A percentile compares a stretch with the other conserved stretches of the same genome.
Conservation (phyloP, 1,140 invertebrate species). For the Magallana ariakensis region DNA sequence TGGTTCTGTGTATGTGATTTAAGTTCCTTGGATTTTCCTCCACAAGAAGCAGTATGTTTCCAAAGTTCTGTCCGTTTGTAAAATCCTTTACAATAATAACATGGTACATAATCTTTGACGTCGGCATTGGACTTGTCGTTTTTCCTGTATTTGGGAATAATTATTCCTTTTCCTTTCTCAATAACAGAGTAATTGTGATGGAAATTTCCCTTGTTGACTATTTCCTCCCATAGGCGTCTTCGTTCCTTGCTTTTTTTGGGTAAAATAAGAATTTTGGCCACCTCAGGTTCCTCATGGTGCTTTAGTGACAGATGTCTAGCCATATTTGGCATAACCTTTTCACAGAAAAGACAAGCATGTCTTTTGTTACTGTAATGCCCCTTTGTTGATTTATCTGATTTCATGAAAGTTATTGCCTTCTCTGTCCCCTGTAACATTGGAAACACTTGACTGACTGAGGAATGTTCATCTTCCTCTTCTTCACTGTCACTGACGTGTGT, state of each 20-base stretch:
- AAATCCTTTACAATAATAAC: not conserved
- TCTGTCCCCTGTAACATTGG: not conserved
- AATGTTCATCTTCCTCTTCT: not conserved
- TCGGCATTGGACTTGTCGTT: not conserved
- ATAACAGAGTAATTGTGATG: constrained; percentile 41
- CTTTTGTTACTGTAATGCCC: constrained; percentile 2
- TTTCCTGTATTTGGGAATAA: constrained; percentile 42
- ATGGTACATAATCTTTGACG: constrained; percentile 37
- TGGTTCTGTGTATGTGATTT: not conserved
- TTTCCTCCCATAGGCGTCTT: constrained; percentile 20
- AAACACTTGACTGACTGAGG: not conserved
- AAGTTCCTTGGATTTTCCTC: not conserved
- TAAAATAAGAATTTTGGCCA: constrained; percentile 22
- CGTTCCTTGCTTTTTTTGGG: constrained; percentile 32
- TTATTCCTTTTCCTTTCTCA: constrained; percentile 19
- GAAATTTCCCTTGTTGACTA: constrained; percentile 43
- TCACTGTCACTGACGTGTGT: not conserved
- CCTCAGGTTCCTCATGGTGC: constrained; percentile 16
- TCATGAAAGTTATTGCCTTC: not conserved
- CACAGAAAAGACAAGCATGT: constrained; percentile 33
- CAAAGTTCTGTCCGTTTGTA: constrained; percentile 30
- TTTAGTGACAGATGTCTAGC: constrained; percentile 22
- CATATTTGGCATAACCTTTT: constrained; percentile 3
- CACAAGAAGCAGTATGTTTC: constrained; percentile 9
- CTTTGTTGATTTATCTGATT: not conserved